Percentiles rank a stretch among this genome's conserved stretches.
phyloP scores from a whole-genome alignment of 2,113 vertebrate genomes.

The Callocephalon fimbriatum region DNA sequence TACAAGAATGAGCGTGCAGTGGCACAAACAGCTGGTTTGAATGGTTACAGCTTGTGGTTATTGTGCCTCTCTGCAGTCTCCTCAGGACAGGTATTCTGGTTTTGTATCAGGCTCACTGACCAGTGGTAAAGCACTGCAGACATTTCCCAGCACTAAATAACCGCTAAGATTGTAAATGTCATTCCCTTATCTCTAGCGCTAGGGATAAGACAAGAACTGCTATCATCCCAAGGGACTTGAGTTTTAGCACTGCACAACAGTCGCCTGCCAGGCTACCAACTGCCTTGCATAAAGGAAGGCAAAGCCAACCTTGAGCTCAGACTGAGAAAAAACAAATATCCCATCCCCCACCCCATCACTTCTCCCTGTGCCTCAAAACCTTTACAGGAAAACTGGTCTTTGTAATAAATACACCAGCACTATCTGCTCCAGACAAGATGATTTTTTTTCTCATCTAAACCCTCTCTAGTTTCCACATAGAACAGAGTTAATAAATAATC shows the following conservation, averaged over 20 bases:
- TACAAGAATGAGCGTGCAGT: background rate
- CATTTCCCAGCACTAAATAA: background rate
- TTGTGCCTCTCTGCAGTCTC: background rate
- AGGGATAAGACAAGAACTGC: background rate
- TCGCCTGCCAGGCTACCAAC: background rate
- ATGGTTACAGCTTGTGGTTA: background rate
- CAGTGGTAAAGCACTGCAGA: background rate
- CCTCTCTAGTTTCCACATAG: conserved; percentile 70
- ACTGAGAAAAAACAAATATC: conserved; percentile 53
- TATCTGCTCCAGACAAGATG: conserved; percentile 50
- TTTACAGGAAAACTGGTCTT: conserved; percentile 35
- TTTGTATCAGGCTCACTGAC: background rate
- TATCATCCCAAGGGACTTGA: background rate
- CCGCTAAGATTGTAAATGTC: background rate
- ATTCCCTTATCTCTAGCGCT: background rate
- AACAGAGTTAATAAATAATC: conserved; percentile 85
- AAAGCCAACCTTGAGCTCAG: conserved; percentile 55
- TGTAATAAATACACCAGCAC: conserved; percentile 49
- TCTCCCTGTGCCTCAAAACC: conserved; percentile 51
- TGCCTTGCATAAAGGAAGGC: conserved; percentile 49
- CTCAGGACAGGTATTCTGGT: background rate
- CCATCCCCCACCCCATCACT: background rate
- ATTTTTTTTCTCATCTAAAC: background rate
- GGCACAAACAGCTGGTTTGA: rapidly evolving
- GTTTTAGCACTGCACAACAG: conserved; percentile 18